These are phyloP conservation scores for Isotomurus palustris DNA, from an alignment of 2,888 invertebrate genomes.

Conservation along the genomic window DNA sequence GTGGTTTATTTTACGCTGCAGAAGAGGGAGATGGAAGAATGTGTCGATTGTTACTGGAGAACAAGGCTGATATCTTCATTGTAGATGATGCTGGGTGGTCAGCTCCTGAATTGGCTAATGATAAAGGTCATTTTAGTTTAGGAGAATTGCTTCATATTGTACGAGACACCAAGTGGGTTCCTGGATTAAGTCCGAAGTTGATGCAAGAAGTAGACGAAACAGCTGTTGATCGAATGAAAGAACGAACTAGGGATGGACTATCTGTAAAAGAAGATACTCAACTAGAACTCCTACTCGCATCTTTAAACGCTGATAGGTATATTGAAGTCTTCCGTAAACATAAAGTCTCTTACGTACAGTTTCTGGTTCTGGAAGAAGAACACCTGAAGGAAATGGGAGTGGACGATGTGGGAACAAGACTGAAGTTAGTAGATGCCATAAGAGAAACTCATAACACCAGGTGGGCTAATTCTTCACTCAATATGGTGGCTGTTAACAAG, in stretches of 20 bases:
- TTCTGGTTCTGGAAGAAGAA: slow-evolving; percentile 24
- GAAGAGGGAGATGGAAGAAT: slow-evolving; percentile 15
- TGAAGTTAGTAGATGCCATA: slow-evolving; percentile 19
- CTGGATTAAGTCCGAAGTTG: slow-evolving; percentile 19
- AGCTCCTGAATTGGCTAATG: slow-evolving; percentile 22
- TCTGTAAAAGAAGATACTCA: slow-evolving; percentile 14
- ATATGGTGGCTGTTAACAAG: slow-evolving; percentile 9
- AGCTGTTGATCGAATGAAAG: neutral
- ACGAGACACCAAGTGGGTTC: slow-evolving; percentile 19
- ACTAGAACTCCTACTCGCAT: slow-evolving; percentile 17
- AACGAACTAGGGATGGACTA: neutral
- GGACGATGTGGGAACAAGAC: slow-evolving; percentile 17
- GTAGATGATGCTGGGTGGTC: slow-evolving; percentile 18
- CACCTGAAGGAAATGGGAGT: slow-evolving; percentile 27
- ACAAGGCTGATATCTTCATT: slow-evolving; percentile 22
- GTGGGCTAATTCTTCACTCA: slow-evolving; percentile 18
- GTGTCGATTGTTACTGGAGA: slow-evolving; percentile 21
- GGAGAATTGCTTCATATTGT: slow-evolving; percentile 11
- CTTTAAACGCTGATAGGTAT: slow-evolving; percentile 17
- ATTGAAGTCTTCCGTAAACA: slow-evolving; percentile 20
- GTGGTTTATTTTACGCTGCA: slow-evolving; percentile 13
- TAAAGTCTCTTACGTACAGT: slow-evolving; percentile 16
- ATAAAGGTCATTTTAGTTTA: slow-evolving; percentile 13
- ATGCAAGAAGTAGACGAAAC: slow-evolving; percentile 15
- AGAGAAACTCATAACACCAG: slow-evolving; percentile 18